Percentiles rank a stretch among this genome's conserved stretches.
Evolutionary conservation across 2,797 vertebrate genomes (phyloP).

Genomic region (Geotrypetes seraphini): DNA sequence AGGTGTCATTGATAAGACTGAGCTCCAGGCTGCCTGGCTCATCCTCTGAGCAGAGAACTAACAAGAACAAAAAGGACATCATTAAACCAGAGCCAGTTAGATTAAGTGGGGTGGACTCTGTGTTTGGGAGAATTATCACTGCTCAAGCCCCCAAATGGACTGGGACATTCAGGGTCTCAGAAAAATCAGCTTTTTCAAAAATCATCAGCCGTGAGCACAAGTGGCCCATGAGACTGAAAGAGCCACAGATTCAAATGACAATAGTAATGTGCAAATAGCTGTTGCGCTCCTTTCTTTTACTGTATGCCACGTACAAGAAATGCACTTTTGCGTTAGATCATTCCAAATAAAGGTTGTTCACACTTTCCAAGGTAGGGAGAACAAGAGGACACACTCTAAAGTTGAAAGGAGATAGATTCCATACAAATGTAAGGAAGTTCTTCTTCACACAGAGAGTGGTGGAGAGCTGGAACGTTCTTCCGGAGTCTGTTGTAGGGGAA

Average conservation of each 20-base stretch:
- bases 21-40: constrained; percentile 6
- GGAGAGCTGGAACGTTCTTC: no score
- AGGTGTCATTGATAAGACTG: constrained; percentile 17
- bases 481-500: no score
- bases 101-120: constrained; percentile 35
- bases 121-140: constrained; percentile 36
- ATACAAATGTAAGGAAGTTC: no score
- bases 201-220: constrained; percentile 31
- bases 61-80: constrained; percentile 10
- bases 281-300: no score
- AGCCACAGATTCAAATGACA: constrained; percentile 38
- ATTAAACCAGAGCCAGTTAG: constrained; percentile 30
- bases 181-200: constrained; percentile 39
- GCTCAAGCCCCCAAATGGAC: constrained; percentile 37
- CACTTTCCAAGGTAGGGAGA: no score
- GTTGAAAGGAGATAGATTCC: no score
- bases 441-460: no score
- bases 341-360: no score
- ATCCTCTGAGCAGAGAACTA: not conserved
- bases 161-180: constrained; percentile 30
- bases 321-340: no score
- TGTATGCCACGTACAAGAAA: no score
- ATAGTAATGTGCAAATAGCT: no score
- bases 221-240: constrained; percentile 32
- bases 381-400: no score